Base-by-base conservation (phyloP, 2,888 invertebrate genomes). In the Rutpela maculata region DNA sequence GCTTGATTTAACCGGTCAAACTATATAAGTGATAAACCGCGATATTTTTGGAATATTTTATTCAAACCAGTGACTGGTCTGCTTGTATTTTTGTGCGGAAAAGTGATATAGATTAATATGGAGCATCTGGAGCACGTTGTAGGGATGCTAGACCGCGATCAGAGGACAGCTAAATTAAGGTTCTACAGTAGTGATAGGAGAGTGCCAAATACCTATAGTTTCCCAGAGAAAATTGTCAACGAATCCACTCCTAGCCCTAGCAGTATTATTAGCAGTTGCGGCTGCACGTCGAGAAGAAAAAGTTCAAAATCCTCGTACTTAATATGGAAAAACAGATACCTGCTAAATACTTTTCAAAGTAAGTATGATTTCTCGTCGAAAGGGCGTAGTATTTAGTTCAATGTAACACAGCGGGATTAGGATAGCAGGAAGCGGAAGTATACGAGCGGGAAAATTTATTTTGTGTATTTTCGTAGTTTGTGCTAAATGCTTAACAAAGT, bases 131-230 rank as follows among this genome's bases (percentile, higher is more conserved):
- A 19, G 4, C 88, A 88, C 78, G 62, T 87, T 59, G 84, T 81
- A 68, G 89, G 89, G 60, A 89, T 89, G 89, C 82, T 89, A 71
- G 88, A 89, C 73, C 85, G 89, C 55, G 89, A 89, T 78, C 87
- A 87, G 82, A 87, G 89, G 79, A 89, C 89, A 43, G 88, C 88
- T 22, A 89, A 88, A 79, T 70, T 80, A 60, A 78, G 78, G 63
- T 77, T 74, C 69, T 78, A 57, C 22, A 38, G 50, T 18, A 71
- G 76, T 80, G 80, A 81, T 79, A 80, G 72, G 12, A 50, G 70
- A 74, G 81, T 79, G 82, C 79, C 77, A 75, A 76, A 78, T 70
- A 76, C 62, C 11, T 76, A 19, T 15, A 72, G 60, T 74, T 73
- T 70, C 60, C 60, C 57, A 6, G 71, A 73, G 22, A 43, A 56